Evolutionary conservation across 2,113 vertebrate species (phyloP).

Genomic region (Phyllostomus hastatus): DNA sequence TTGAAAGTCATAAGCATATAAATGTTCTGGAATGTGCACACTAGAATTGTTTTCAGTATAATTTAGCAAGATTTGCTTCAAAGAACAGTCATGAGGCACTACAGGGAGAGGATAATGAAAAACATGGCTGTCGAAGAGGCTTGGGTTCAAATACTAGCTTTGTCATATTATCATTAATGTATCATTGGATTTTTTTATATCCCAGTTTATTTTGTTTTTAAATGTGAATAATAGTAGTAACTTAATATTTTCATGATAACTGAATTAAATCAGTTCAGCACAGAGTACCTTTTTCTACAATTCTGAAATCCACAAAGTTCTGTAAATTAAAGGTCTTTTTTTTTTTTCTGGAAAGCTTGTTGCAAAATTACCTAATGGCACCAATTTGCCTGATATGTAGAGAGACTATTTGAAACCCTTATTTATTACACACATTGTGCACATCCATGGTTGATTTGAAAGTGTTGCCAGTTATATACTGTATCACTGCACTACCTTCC

Average conservation of each 20-base stretch:
- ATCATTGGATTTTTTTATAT: not conserved
- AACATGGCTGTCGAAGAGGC: not conserved
- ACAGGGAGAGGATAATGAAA: not conserved
- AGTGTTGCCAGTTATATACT: not conserved
- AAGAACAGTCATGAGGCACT: not conserved
- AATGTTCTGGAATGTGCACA: not conserved
- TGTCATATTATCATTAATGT: not conserved
- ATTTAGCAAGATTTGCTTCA: not conserved
- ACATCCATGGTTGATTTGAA: not conserved
- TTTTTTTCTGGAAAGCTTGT: not conserved
- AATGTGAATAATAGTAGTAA: not conserved
- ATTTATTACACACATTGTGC: not conserved
- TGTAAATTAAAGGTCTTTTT: not conserved
- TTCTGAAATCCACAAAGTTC: not conserved
- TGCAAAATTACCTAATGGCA: not conserved
- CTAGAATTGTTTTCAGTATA: not conserved
- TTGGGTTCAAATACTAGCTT: not conserved
- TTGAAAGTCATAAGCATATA: not conserved
- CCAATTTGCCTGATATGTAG: not conserved
- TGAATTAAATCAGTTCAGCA: not conserved
- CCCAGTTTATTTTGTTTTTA: not conserved
- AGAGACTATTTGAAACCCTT: not conserved
- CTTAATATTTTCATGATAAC: not conserved
- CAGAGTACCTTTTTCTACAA: not conserved
- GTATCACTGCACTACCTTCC: not conserved